Evolutionary conservation across 2,888 invertebrate species (phyloP), one percentile per base, ranked within the genome.

Genomic region (Drosophila nr. fundita): DNA sequence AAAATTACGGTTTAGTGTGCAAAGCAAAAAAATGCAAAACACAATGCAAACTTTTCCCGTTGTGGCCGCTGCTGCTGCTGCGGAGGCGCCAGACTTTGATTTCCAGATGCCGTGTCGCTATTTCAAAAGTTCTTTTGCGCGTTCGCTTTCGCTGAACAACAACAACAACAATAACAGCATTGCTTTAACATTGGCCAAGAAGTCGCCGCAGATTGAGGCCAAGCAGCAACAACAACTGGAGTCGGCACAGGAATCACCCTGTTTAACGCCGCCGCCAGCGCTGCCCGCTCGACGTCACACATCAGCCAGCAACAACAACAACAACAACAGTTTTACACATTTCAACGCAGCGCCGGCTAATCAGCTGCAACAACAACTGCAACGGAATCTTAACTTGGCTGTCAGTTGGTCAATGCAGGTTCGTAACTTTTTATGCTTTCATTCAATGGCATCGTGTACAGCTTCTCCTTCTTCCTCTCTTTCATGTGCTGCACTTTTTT

Each of bases 61-160:
- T 24, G 70, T 78, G 42, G 68, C 54, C 77, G 62, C 32, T 29
- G 5, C 64, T 90, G 57, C 85, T 27, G 55, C 55, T 55, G 55
- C 38, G 27, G 55, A 55, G 55, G 55, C 92, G 68, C 90, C 91
- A 15, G 93, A 93, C 66, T 93, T 93, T 77, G 93, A 93, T 88
- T 92, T 93, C 75, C 91, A 87, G 76, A 76, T 92, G 80, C 91
- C 93, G 59, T 93, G 93, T 42, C 93, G 94, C 73, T 93, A 93
- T 80, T 94, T 94, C 85, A 94, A 94, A 90, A 94, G 94, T 88
- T 93, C 93, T 70, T 94, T 94, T 90, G 94, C 94, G 53, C 93
- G 94, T 65, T 94, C 94, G 49, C 92, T 94, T 83, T 94, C 94
- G 67, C 92, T 92, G 63, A 93, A 87, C 74, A 90, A 83, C 83